Evolutionary conservation across 2,888 invertebrate genomes (phyloP).

Genomic region (Parthenolecanium corni): DNA sequence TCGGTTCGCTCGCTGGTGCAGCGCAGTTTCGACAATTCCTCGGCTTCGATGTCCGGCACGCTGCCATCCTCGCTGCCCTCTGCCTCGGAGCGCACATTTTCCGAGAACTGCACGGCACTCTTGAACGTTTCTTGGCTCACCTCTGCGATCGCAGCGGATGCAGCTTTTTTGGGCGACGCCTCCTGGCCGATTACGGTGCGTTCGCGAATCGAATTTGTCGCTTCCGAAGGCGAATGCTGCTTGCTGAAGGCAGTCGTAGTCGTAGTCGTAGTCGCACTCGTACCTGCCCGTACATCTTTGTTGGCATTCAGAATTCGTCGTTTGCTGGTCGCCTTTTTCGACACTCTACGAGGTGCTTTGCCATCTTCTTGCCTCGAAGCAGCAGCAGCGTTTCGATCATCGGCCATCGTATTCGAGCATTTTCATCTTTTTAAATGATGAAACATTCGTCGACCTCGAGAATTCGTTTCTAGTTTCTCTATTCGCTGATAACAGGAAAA

Average conservation of each 20-base stretch:
- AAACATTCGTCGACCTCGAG: neutral
- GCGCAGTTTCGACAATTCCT: constrained; percentile 68
- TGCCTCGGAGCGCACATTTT: constrained; percentile 33
- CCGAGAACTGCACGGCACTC: constrained; percentile 4
- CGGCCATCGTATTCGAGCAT: constrained; percentile 14
- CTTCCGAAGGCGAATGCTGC: neutral
- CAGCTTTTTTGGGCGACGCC: neutral
- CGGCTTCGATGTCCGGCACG: constrained; percentile 59
- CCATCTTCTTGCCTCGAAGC: neutral
- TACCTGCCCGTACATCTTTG: neutral
- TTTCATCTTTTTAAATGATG: neutral
- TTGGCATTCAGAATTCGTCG: constrained; percentile 9
- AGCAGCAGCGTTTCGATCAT: neutral
- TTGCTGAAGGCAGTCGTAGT: neutral
- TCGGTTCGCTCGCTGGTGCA: constrained; percentile 84
- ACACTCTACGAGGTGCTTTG: neutral
- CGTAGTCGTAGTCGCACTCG: neutral
- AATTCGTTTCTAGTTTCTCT: neutral
- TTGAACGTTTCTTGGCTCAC: neutral
- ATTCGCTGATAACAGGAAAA: neutral
- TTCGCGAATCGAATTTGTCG: constrained; percentile 17
- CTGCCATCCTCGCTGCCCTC: constrained; percentile 34
- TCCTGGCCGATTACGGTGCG: constrained; percentile 30
- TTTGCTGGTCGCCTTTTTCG: constrained; percentile 21
- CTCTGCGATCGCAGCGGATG: neutral